Evolutionary conservation across 2,113 vertebrate species (phyloP).

Genomic region (Silurus meridionalis): DNA sequence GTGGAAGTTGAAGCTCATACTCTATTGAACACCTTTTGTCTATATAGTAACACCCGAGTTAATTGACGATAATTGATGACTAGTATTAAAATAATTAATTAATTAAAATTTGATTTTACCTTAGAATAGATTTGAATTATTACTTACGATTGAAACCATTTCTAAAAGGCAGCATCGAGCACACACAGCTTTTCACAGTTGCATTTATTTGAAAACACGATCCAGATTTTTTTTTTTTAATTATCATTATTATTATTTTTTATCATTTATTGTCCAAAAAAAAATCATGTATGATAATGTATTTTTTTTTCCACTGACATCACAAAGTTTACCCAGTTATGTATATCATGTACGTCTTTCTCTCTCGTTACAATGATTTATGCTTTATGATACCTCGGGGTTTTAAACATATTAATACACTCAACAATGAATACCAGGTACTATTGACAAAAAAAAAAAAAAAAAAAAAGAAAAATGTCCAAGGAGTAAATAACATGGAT

Average conservation of each 20-base stretch:
- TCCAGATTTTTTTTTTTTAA: constrained; percentile 61
- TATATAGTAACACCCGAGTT: no score
- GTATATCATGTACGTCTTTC: constrained; percentile 63
- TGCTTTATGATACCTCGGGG: constrained; percentile 74
- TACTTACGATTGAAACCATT: no score
- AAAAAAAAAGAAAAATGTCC: constrained; percentile 31
- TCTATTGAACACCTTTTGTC: no score
- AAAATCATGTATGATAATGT: constrained; percentile 73
- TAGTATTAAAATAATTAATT: neutral
- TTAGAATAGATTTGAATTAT: no score
- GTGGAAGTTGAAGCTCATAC: no score
- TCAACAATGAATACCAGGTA: constrained; percentile 59
- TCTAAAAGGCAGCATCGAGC: constrained; percentile 10
- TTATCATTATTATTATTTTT: constrained; percentile 66
- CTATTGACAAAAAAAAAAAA: constrained; percentile 57
- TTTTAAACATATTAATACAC: constrained; percentile 69
- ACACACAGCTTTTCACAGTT: constrained; percentile 60
- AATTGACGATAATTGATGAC: neutral
- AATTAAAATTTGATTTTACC: no score
- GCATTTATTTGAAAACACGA: constrained; percentile 82
- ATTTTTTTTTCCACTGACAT: constrained; percentile 70
- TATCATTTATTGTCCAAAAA: constrained; percentile 62
- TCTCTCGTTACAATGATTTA: constrained; percentile 72
- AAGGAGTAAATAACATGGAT: constrained; percentile 70
- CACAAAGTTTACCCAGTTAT: constrained; percentile 72